Percentiles rank a stretch among this genome's conserved stretches.
These are phyloP conservation scores for Adineta ricciae DNA, from an alignment of 2,888 invertebrate genomes.

Conservation along the genomic window DNA sequence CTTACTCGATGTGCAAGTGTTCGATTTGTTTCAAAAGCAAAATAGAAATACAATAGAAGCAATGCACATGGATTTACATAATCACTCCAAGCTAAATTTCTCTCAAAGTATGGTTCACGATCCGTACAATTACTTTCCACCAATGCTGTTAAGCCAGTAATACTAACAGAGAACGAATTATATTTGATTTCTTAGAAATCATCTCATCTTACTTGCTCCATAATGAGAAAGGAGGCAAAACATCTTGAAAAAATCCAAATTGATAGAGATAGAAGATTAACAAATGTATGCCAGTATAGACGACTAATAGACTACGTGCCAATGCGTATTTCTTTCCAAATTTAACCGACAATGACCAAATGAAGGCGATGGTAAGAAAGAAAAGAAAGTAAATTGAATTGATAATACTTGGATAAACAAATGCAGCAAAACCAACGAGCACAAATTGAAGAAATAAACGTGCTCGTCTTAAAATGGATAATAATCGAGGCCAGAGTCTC, in stretches of 20 bases:
- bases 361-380: conserved; percentile 70
- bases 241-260: conserved; percentile 64
- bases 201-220: neutral
- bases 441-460: neutral
- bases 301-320: conserved; percentile 43
- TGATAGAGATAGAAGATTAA: conserved; percentile 68
- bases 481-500: neutral
- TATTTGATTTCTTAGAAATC: neutral
- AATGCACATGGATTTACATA: neutral
- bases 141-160: conserved; percentile 10
- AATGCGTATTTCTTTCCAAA: conserved; percentile 58
- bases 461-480: neutral
- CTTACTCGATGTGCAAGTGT: neutral
- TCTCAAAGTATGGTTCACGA: neutral
- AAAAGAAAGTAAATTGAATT: conserved; percentile 62
- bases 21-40: conserved; percentile 4
- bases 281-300: conserved; percentile 68
- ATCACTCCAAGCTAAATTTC: neutral
- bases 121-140: neutral
- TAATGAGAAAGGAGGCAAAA: conserved; percentile 53
- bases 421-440: conserved; percentile 1
- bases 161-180: neutral
- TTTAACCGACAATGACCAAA: conserved; percentile 38
- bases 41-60: neutral
- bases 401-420: neutral